phyloP scores from a whole-genome alignment of 2,113 vertebrate species.

The Halcyon malimbica region DNA sequence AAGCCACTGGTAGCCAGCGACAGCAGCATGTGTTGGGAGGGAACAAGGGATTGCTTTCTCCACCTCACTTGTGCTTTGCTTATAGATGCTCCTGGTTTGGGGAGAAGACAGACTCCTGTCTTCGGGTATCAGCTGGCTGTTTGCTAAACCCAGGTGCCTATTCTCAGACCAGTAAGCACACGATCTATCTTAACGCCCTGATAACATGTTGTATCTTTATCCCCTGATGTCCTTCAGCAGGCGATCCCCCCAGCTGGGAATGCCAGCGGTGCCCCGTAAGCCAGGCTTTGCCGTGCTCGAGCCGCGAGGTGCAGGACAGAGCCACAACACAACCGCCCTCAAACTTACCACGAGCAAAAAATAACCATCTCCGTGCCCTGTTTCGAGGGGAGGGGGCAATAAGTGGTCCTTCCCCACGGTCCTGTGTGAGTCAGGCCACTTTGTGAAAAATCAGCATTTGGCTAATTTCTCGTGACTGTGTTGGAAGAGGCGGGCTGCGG shows the following conservation, averaged over 20 bases:
- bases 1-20: neutral
- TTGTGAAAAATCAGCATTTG: neutral
- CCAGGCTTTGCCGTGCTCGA: neutral
- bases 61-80: neutral
- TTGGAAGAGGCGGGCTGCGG: neutral
- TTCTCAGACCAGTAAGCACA: neutral
- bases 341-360: neutral
- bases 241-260: neutral
- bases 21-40: neutral
- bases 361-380: fast-evolving
- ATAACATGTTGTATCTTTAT: fast-evolving
- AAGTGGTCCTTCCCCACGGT: neutral
- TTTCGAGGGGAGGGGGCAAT: neutral
- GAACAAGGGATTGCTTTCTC: neutral
- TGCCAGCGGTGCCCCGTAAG: fast-evolving
- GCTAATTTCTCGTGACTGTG: conserved; percentile 15
- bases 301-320: fast-evolving
- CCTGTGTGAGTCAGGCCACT: neutral
- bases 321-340: too few species aligned
- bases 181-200: too few species aligned
- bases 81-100: fast-evolving
- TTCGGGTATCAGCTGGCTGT: neutral
- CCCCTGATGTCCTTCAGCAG: fast-evolving
- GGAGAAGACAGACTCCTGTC: neutral
- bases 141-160: neutral